These are phyloP conservation scores for Chelonus formosanus DNA, from an alignment of 2,888 invertebrate genomes.

Conservation along the genomic window DNA sequence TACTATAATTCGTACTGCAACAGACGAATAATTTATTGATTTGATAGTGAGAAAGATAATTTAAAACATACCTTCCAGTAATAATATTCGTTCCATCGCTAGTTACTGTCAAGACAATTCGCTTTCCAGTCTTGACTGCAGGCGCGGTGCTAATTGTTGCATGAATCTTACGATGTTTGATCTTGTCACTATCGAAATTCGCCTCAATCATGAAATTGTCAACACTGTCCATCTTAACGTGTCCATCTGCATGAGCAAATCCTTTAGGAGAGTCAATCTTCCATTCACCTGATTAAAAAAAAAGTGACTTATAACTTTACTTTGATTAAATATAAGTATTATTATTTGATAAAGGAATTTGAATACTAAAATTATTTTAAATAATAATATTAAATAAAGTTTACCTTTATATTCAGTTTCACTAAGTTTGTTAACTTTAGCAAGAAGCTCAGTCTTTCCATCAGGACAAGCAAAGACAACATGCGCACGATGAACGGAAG, in stretches of 20 bases:
- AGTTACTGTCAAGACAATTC: constrained; percentile 72
- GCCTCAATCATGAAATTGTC: constrained; percentile 74
- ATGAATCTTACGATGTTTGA: constrained; percentile 73
- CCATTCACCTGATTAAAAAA: constrained; percentile 50
- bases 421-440: constrained; percentile 66
- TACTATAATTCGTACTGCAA: constrained; percentile 73
- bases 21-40: background rate
- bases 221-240: constrained; percentile 67
- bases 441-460: constrained; percentile 62
- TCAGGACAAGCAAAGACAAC: constrained; percentile 67
- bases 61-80: constrained; percentile 71
- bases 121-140: constrained; percentile 69
- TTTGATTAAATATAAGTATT: too few relatives aligned
- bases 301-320: background rate
- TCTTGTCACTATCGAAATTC: constrained; percentile 71
- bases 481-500: constrained; percentile 67
- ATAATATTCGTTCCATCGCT: constrained; percentile 74
- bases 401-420: constrained; percentile 71
- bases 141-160: constrained; percentile 73
- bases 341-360: too few relatives aligned
- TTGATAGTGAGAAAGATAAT: constrained; percentile 23
- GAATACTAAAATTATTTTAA: background rate
- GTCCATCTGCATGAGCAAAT: constrained; percentile 66
- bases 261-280: constrained; percentile 60
- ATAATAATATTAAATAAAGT: constrained; percentile 3